These are phyloP conservation scores for Ataeniobius toweri DNA, from an alignment of 2,797 vertebrate genomes.

Conservation along the genomic window DNA sequence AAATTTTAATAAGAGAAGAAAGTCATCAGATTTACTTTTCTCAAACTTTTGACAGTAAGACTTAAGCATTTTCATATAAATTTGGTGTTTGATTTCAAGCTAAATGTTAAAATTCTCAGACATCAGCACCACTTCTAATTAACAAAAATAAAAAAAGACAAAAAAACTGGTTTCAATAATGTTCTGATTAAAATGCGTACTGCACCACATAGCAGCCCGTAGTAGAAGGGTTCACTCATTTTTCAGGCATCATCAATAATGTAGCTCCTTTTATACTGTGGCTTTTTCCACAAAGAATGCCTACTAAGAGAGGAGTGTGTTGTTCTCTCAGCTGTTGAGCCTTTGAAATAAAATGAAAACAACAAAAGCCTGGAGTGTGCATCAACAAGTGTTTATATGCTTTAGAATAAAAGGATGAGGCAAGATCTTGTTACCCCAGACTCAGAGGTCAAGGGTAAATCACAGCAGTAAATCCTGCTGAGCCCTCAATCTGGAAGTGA, in stretches of 20 bases:
- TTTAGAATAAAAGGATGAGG: constrained; percentile 27
- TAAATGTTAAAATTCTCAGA: not conserved
- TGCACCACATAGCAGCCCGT: constrained; percentile 37
- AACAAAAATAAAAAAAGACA: not conserved
- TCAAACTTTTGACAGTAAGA: not conserved
- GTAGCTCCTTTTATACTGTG: constrained; percentile 63
- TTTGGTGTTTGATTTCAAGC: not conserved
- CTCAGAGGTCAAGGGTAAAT: constrained; percentile 63
- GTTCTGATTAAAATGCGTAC: constrained; percentile 32
- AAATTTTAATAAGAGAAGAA: too few relatives aligned
- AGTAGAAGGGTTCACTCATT: constrained; percentile 55
- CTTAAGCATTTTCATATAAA: not conserved
- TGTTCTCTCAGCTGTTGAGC: constrained; percentile 41
- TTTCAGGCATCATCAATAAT: constrained; percentile 68
- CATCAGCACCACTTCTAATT: not conserved
- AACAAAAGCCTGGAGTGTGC: constrained; percentile 22
- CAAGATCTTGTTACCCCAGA: constrained; percentile 52
- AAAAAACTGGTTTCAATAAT: not conserved
- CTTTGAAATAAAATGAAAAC: constrained; percentile 32
- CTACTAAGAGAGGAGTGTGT: constrained; percentile 45
- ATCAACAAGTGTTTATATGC: constrained; percentile 7
- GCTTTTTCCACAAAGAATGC: constrained; percentile 41
- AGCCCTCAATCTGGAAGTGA: constrained; percentile 50
- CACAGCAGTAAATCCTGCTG: constrained; percentile 57
- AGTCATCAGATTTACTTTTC: not conserved